Evolutionary conservation across 2,888 invertebrate species (phyloP).

Genomic region (Hemithea aestivaria): DNA sequence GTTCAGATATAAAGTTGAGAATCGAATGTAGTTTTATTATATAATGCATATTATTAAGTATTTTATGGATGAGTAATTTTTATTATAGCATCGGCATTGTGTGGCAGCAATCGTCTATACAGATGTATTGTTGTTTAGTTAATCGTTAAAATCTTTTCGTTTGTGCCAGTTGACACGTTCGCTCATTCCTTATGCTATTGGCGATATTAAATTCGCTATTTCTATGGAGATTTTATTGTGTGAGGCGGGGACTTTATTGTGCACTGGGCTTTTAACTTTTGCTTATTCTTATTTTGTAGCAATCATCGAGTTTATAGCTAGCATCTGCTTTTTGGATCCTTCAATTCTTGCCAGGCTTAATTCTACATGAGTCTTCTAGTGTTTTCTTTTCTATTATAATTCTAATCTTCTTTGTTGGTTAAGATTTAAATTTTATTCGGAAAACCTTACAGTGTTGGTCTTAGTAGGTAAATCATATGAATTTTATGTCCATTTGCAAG

Average conservation of each 20-base stretch:
- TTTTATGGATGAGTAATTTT: conserved; percentile 75
- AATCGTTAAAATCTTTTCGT: conserved; percentile 40
- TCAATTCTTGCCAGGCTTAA: too few relatives aligned
- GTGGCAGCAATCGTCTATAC: conserved; percentile 32
- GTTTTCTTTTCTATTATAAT: too few relatives aligned
- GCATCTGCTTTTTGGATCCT: too few relatives aligned
- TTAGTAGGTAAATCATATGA: too few relatives aligned
- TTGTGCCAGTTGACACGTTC: conserved; percentile 24
- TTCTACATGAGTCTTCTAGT: too few relatives aligned
- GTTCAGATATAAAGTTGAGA: conserved; percentile 28
- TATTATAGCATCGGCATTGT: conserved; percentile 63
- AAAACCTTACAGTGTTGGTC: too few relatives aligned
- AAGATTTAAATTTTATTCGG: too few relatives aligned
- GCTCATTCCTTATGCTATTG: conserved; percentile 5
- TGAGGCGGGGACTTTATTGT: conserved; percentile 7
- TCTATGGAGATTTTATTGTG: conserved; percentile 17
- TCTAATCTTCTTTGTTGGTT: too few relatives aligned
- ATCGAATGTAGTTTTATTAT: conserved; percentile 16
- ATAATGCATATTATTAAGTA: conserved; percentile 60
- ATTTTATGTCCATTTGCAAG: too few relatives aligned
- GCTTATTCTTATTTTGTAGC: too few relatives aligned
- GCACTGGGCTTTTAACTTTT: not conserved
- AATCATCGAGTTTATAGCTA: too few relatives aligned
- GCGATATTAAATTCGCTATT: conserved; percentile 13
- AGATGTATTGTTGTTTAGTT: conserved; percentile 43